Evolutionary conservation across 2,797 vertebrate species (phyloP).

Genomic region (Sebastes hubbsi): DNA sequence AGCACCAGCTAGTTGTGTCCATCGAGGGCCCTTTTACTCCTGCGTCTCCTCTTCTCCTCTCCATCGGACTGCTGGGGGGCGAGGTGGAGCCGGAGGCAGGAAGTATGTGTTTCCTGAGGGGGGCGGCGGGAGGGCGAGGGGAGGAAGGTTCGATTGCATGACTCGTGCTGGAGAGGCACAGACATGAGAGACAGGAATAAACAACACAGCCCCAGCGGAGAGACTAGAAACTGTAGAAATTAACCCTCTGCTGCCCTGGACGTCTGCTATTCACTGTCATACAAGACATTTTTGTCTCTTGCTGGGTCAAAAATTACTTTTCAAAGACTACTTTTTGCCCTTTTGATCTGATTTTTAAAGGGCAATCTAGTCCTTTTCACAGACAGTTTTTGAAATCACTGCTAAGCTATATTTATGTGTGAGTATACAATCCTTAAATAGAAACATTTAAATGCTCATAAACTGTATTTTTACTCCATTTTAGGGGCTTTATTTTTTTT

Average conservation of each 20-base stretch:
- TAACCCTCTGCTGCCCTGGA: slow-evolving; percentile 43
- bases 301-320: background rate
- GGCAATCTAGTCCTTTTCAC: background rate
- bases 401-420: background rate
- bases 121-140: slow-evolving; percentile 55
- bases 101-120: slow-evolving; percentile 84
- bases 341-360: background rate
- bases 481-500: background rate
- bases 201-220: slow-evolving; percentile 74
- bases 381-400: background rate
- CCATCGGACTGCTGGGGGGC: slow-evolving; percentile 67
- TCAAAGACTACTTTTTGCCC: background rate
- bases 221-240: slow-evolving; percentile 35
- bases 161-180: slow-evolving; percentile 67
- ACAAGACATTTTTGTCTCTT: background rate
- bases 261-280: background rate
- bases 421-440: background rate
- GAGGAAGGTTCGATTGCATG: slow-evolving; percentile 73
- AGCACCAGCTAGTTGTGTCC: background rate
- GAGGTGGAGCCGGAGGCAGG: slow-evolving; percentile 77
- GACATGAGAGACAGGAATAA: slow-evolving; percentile 80
- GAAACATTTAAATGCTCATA: background rate
- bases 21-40: background rate
- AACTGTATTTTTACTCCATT: background rate
- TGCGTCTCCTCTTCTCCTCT: background rate